Percentiles rank a stretch among this genome's conserved stretches.
These are phyloP conservation scores for Dipodomys merriami DNA, from an alignment of 2,113 vertebrate genomes.

Conservation along the genomic window DNA sequence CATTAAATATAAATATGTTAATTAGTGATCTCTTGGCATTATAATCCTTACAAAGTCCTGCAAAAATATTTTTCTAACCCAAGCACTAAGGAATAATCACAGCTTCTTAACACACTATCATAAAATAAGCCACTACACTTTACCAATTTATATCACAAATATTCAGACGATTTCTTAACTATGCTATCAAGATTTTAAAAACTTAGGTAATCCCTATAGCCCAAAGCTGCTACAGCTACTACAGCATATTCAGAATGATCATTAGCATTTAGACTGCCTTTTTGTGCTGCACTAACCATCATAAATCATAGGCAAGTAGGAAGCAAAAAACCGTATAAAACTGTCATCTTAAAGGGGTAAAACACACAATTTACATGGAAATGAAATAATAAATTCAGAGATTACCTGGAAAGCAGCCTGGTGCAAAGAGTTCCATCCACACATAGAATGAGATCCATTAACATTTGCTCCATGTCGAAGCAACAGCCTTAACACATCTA, in stretches of 20 bases:
- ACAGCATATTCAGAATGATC: constrained; percentile 65
- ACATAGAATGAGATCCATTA: constrained; percentile 90
- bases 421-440: constrained; percentile 96
- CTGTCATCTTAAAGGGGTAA: constrained; percentile 64
- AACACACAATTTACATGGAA: constrained; percentile 72
- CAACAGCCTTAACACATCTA: constrained; percentile 87
- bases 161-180: constrained; percentile 71
- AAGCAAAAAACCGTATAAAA: constrained; percentile 68
- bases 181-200: constrained; percentile 67
- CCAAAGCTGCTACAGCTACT: constrained; percentile 48
- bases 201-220: constrained; percentile 69
- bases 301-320: constrained; percentile 70
- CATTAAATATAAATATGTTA: constrained; percentile 70
- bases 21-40: constrained; percentile 54
- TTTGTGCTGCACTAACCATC: constrained; percentile 61
- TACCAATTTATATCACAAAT: constrained; percentile 71
- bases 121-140: constrained; percentile 56
- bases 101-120: constrained; percentile 49
- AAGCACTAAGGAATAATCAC: background rate
- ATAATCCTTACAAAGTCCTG: constrained; percentile 44
- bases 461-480: constrained; percentile 89
- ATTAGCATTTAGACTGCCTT: constrained; percentile 82
- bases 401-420: constrained; percentile 93
- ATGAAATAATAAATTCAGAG: constrained; percentile 65
- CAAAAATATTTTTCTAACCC: constrained; percentile 37